These are phyloP conservation scores for Arothron firmamentum DNA, from an alignment of 2,113 vertebrate genomes.

Conservation along the genomic window DNA sequence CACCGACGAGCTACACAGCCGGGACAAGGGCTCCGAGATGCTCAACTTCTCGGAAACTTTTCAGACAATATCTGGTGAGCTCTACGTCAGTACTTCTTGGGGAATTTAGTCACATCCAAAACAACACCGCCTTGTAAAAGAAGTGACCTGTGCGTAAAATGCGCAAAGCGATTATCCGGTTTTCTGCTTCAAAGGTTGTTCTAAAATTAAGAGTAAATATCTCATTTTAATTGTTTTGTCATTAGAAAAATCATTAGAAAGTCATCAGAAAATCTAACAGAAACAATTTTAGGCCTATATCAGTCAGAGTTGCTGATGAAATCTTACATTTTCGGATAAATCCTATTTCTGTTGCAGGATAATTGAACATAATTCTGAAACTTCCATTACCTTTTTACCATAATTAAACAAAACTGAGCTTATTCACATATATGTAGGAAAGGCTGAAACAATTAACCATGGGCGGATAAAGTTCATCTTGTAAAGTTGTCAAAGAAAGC, in stretches of 20 bases:
- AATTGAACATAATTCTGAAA: too few relatives aligned
- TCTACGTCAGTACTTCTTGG: neutral
- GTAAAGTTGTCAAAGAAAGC: too few relatives aligned
- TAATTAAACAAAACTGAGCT: too few relatives aligned
- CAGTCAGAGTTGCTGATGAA: too few relatives aligned
- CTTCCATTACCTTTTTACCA: too few relatives aligned
- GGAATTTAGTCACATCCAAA: neutral
- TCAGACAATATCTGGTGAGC: conserved; percentile 77
- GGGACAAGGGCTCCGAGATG: conserved; percentile 82
- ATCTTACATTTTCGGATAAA: too few relatives aligned
- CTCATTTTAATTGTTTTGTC: neutral
- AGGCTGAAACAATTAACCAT: too few relatives aligned
- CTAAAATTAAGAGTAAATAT: neutral
- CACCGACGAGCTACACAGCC: conserved; percentile 77
- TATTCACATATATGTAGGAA: too few relatives aligned
- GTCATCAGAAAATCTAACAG: neutral
- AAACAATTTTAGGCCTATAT: too few relatives aligned
- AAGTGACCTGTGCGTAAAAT: conserved; percentile 25
- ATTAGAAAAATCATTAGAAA: neutral
- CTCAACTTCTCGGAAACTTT: conserved; percentile 80
- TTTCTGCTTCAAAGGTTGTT: neutral
- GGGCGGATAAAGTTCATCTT: neutral
- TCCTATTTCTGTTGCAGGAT: too few relatives aligned
- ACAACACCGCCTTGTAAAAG: conserved; percentile 8
- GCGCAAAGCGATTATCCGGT: neutral